These are phyloP conservation scores for Linurgus olivaceus DNA, from an alignment of 2,797 vertebrate genomes.

Conservation along the genomic window DNA sequence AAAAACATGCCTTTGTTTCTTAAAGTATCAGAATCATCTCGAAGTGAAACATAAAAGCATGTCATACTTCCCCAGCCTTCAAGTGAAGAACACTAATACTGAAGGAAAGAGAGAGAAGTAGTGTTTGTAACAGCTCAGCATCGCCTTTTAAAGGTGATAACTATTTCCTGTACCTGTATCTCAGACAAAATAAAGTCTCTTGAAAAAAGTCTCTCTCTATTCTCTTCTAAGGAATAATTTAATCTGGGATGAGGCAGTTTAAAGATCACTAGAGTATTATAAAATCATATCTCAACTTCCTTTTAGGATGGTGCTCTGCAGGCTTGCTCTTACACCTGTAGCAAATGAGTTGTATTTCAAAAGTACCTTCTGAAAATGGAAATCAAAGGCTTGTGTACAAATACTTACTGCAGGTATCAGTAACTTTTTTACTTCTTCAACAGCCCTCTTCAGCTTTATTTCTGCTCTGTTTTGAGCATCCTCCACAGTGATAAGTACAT, in stretches of 20 bases:
- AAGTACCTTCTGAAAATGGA: neutral
- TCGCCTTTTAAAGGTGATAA: neutral
- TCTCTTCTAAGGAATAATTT: neutral
- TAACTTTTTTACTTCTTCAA: constrained; percentile 96
- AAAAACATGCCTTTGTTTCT: neutral
- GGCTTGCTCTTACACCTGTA: neutral
- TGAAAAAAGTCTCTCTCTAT: neutral
- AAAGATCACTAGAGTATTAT: neutral
- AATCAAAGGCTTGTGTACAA: neutral
- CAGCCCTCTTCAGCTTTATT: constrained; percentile 96
- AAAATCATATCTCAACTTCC: neutral
- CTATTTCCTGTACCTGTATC: neutral
- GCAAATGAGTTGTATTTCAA: neutral
- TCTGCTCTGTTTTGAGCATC: constrained; percentile 98
- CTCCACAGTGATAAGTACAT: constrained; percentile 98
- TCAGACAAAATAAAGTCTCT: neutral
- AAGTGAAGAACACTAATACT: neutral
- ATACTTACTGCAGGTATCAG: constrained; percentile 96
- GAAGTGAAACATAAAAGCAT: neutral
- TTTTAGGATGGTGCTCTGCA: neutral
- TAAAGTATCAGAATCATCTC: neutral
- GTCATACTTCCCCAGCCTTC: neutral
- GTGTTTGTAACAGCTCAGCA: neutral
- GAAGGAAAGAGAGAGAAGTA: neutral
- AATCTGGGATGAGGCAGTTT: fast-evolving